phyloP scores from a whole-genome alignment of 2,888 invertebrate species.

The Sepiola atlantica region DNA sequence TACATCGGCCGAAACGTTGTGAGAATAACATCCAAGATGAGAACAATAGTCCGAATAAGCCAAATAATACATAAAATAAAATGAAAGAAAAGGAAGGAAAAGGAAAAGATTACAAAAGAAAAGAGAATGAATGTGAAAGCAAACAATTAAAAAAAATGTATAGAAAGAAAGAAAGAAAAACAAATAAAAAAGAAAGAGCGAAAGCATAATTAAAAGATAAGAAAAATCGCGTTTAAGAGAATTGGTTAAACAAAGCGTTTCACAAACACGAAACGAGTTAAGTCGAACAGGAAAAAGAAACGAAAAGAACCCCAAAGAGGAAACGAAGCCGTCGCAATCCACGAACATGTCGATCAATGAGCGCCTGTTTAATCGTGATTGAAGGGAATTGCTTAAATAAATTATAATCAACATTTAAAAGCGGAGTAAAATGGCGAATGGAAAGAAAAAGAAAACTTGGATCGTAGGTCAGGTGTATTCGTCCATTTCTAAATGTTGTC shows the following conservation, averaged over 20 bases:
- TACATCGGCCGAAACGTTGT: no score
- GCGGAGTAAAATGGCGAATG: no score
- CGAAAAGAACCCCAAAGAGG: neutral
- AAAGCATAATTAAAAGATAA: neutral
- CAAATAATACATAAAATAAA: no score
- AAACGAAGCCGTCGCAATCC: neutral
- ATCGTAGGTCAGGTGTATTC: neutral
- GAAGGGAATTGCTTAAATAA: neutral
- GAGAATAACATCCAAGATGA: no score
- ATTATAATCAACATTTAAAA: neutral
- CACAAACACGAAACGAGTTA: neutral
- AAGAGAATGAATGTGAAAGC: neutral
- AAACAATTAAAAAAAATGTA: neutral
- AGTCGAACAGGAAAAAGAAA: neutral
- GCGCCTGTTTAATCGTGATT: neutral
- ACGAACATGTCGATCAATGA: neutral
- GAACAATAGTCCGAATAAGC: no score
- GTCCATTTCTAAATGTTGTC: neutral
- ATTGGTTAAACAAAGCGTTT: neutral
- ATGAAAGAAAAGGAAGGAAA: neutral
- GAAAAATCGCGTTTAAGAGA: neutral
- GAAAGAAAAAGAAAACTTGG: neutral
- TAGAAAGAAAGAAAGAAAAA: neutral
- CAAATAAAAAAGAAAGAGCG: neutral
- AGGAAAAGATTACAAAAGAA: neutral